Evolutionary conservation across 2,888 invertebrate genomes (phyloP).

Genomic region (Harpalus rufipes): DNA sequence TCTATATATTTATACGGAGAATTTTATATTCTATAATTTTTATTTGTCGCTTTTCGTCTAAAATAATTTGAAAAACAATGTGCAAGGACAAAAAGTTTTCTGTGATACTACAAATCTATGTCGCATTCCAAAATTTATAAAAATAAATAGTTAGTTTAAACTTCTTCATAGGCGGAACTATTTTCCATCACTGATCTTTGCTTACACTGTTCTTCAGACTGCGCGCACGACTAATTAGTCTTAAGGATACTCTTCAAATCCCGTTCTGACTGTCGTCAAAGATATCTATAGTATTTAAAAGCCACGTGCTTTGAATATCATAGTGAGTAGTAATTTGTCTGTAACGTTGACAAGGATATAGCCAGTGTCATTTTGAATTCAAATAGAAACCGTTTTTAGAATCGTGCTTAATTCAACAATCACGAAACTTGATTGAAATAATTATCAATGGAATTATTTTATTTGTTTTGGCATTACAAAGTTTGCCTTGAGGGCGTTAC

Average conservation of each 20-base stretch:
- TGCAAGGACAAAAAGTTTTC: no score
- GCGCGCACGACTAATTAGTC: constrained; percentile 50
- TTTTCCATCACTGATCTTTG: constrained; percentile 11
- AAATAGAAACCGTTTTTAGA: background rate
- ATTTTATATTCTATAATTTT: no score
- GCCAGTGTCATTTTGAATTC: background rate
- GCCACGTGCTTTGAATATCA: constrained; percentile 10
- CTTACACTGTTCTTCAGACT: constrained; percentile 26
- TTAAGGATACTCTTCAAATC: constrained; percentile 33
- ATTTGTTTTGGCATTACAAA: no score
- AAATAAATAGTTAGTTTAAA: constrained; percentile 1
- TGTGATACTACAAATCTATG: no score
- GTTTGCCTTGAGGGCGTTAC: no score
- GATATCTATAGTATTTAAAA: constrained; percentile 14
- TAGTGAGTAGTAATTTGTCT: background rate
- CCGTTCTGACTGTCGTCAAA: constrained; percentile 21
- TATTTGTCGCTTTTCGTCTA: no score
- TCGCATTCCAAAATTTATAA: background rate
- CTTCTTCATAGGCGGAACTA: constrained; percentile 19
- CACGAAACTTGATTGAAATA: background rate
- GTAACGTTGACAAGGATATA: background rate
- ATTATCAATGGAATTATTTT: no score
- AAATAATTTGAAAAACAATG: no score
- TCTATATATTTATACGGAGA: no score
- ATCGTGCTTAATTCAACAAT: background rate